Evolutionary conservation across 2,888 invertebrate genomes (phyloP), one percentile per base, ranked within the genome.

Genomic region (Branchipolynoe longqiensis): DNA sequence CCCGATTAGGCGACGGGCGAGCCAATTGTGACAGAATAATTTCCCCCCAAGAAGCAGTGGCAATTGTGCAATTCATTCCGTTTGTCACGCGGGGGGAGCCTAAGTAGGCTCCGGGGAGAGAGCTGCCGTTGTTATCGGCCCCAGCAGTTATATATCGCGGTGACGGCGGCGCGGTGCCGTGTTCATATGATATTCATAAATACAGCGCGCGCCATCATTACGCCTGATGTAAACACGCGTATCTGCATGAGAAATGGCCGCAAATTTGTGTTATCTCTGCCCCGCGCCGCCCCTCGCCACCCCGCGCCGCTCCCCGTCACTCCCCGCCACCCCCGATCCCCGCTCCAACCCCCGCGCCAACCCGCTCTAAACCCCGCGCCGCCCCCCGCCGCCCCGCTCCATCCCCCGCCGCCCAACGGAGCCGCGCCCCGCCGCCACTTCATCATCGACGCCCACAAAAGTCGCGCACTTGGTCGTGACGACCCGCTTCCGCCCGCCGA

Each of bases 11-110:
- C 69, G 69, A 25, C 22, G 18, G 69, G 69, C 8, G 38, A 69
- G 69, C 36, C 69, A 69, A 69, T 69, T 69, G 69, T 69, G 69
- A 69, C 36, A 69, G 69, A 69, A 69, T 69, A 69, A 69, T 69
- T 69, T 69, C 69, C 69, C 69, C 3, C 33, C 38, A 33, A 33
- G 69, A 69, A 69, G 69, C 69, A 31, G 69, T 33, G 69, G 36
- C 69, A 69, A 69, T 69, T 69, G 69, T 69, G 69, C 69, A 69
- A 69, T 69, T 69, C 69, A 69, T 69, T 69, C 69, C 36, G 69
- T 38, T 33, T 69, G 69, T 69, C 69, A 69, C 22, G 33, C 69
- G 33, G 69, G 8, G 69, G 36, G 69, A 8, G 12, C n/a, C 14
- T 31, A 38, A 69, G 69, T 69, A 69, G 69, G 69, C 69, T 25